A percentile compares a stretch with the other conserved stretches of the same genome.
Conservation (phyloP, 2,888 invertebrate genomes). For the Papilio elwesi region DNA sequence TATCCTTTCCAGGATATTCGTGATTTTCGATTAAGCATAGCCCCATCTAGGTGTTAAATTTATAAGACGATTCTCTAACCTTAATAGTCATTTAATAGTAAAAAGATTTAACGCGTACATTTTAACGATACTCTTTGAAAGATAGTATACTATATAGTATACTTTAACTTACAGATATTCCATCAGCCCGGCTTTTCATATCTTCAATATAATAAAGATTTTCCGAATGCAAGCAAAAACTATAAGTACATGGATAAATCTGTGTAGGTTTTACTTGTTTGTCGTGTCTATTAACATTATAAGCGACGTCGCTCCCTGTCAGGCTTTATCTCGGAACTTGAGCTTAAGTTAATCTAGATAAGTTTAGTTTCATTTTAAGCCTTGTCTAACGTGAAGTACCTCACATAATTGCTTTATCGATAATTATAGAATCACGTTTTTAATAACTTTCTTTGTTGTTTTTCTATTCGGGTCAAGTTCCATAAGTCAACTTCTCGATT, state of each 20-base stretch:
- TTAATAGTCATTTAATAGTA: too few species aligned
- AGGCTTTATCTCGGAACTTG: conserved; percentile 2
- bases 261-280: conserved; percentile 2
- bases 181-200: background rate
- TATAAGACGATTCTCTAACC: too few species aligned
- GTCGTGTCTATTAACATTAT: conserved; percentile 23
- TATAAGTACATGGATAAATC: background rate
- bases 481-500: too few species aligned
- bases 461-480: too few species aligned
- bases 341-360: background rate
- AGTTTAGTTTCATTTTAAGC: background rate
- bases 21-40: too few species aligned
- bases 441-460: too few species aligned
- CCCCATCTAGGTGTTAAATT: too few species aligned
- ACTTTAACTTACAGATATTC: too few species aligned
- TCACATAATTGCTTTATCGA: background rate
- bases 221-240: background rate
- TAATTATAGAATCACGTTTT: background rate
- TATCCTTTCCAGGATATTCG: too few species aligned
- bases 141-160: too few species aligned
- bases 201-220: conserved; percentile 9
- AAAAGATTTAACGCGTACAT: too few species aligned
- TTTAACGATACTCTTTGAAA: too few species aligned
- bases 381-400: background rate
- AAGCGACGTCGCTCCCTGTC: conserved; percentile 4